phyloP scores from a whole-genome alignment of 1,140 invertebrate species.

The Scaptomyza hsui region DNA sequence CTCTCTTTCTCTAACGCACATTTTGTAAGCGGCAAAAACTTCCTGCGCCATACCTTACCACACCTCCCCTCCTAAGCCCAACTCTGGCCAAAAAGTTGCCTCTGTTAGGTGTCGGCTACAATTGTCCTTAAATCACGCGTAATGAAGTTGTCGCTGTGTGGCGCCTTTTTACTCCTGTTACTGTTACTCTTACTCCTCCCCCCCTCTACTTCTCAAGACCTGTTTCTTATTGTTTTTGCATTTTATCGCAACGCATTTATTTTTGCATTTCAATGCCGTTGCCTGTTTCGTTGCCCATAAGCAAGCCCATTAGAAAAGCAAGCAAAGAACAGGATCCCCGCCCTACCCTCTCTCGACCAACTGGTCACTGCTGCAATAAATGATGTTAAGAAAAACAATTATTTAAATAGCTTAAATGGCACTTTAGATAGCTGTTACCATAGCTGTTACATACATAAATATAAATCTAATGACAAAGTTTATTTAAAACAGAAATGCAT shows the following conservation, averaged over 20 bases:
- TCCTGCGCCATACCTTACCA: constrained; percentile 14
- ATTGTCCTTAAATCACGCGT: constrained; percentile 83
- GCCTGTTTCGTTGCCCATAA: constrained; percentile 28
- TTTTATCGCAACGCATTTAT: constrained; percentile 80
- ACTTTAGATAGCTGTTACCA: too few species aligned
- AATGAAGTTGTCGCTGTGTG: constrained; percentile 81
- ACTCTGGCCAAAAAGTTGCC: constrained; percentile 18
- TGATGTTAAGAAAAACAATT: too few species aligned
- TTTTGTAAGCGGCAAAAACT: constrained; percentile 35
- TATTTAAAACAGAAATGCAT: too few species aligned
- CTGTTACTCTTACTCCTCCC: constrained; percentile 6
- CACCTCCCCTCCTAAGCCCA: neutral
- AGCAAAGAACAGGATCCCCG: neutral
- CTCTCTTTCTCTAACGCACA: constrained; percentile 29
- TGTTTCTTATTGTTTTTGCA: constrained; percentile 75
- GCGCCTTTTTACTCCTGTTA: neutral
- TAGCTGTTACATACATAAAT: too few species aligned
- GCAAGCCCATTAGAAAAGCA: constrained; percentile 12
- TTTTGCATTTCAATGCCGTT: constrained; percentile 77
- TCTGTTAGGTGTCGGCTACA: constrained; percentile 71
- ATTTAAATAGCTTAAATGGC: too few species aligned
- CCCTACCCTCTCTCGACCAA: neutral
- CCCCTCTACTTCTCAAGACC: too few species aligned
- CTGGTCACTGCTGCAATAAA: neutral
- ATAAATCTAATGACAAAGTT: too few species aligned